These are phyloP conservation scores for Mesochorus sp. DNA, from an alignment of 2,888 invertebrate species.

Conservation along the genomic window DNA sequence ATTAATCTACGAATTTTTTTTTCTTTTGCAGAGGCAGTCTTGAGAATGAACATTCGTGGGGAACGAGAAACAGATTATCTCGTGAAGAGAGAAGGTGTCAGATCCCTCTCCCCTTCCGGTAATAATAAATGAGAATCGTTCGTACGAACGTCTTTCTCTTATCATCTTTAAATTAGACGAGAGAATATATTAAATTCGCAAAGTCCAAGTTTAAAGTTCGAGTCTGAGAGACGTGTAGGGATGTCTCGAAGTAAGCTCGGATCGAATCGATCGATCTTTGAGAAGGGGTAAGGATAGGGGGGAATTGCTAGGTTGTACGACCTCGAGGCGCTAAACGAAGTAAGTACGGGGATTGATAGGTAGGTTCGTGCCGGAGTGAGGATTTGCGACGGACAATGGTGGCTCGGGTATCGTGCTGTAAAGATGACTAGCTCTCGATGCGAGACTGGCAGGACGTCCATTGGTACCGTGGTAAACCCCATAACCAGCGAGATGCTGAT, in stretches of 20 bases:
- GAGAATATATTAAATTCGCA: constrained; percentile 15
- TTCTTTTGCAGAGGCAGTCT: constrained; percentile 58
- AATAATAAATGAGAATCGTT: constrained; percentile 15
- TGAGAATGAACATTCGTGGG: constrained; percentile 52
- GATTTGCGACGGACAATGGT: constrained; percentile 71
- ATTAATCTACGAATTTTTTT: constrained; percentile 54
- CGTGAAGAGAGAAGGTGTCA: constrained; percentile 10
- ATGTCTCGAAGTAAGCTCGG: constrained; percentile 32
- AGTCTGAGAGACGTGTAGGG: background rate
- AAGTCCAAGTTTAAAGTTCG: constrained; percentile 15
- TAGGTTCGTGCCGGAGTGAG: constrained; percentile 65
- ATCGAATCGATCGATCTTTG: constrained; percentile 56
- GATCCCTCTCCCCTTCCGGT: background rate
- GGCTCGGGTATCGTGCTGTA: constrained; percentile 81
- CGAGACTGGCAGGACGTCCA: constrained; percentile 77
- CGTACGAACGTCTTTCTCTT: constrained; percentile 17
- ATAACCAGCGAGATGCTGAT: constrained; percentile 84
- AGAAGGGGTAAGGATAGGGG: constrained; percentile 10
- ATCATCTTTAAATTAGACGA: background rate
- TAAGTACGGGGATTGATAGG: constrained; percentile 80
- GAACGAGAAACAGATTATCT: constrained; percentile 29
- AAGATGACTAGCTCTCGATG: constrained; percentile 79
- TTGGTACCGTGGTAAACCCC: constrained; percentile 74
- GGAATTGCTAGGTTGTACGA: constrained; percentile 30
- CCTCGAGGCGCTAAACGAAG: constrained; percentile 73